These are phyloP conservation scores for Periophthalmodon schlosseri DNA, from an alignment of 2,113 vertebrate genomes.

Conservation along the genomic window DNA sequence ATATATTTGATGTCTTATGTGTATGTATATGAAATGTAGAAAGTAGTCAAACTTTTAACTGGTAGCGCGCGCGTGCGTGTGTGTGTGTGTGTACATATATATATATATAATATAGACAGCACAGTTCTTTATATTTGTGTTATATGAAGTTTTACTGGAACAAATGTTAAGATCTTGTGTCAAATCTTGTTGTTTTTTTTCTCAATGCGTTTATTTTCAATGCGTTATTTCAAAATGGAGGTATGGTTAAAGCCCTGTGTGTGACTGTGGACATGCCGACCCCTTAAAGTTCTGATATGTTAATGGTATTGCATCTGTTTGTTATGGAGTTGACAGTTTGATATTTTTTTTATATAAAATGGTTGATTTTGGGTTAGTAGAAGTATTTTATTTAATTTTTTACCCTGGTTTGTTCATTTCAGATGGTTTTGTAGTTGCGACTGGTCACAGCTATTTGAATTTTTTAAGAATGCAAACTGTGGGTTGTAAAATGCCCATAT, in stretches of 20 bases:
- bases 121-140: background rate
- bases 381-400: slow-evolving; percentile 50
- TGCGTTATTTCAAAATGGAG: slow-evolving; percentile 14
- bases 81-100: too few species aligned
- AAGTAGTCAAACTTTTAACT: too few species aligned
- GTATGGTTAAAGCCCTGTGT: background rate
- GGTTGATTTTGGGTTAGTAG: background rate
- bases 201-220: background rate
- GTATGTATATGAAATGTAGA: too few species aligned
- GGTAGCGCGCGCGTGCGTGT: too few species aligned
- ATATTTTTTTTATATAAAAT: background rate
- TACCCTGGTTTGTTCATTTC: slow-evolving; percentile 19
- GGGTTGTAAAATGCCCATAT: slow-evolving; percentile 36
- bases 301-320: slow-evolving; percentile 34
- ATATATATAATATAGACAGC: too few species aligned
- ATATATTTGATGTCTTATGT: too few species aligned
- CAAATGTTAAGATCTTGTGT: background rate
- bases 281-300: slow-evolving; percentile 25
- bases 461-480: slow-evolving; percentile 18
- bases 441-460: slow-evolving; percentile 7
- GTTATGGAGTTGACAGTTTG: background rate
- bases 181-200: background rate
- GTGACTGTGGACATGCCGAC: slow-evolving; percentile 41
- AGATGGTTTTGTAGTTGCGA: background rate
- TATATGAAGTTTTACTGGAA: background rate